These are phyloP conservation scores for Chlorodrepanis virens DNA, from an alignment of 2,113 vertebrate species.

Conservation along the genomic window DNA sequence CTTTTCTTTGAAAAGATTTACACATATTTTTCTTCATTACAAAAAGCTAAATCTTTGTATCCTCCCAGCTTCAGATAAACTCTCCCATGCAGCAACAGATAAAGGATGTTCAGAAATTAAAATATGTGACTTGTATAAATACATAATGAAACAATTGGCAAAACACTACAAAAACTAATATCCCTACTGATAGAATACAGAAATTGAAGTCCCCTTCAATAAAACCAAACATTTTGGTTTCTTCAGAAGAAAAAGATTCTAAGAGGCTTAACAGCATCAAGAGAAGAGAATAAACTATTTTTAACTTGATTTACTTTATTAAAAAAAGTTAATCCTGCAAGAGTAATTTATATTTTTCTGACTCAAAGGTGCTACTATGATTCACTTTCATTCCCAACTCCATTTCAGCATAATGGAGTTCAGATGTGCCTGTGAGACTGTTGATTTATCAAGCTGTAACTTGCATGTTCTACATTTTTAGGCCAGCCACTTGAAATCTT, in stretches of 20 bases:
- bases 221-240: conserved; percentile 23
- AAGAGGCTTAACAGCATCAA: conserved; percentile 28
- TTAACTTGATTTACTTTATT: conserved; percentile 29
- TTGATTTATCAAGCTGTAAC: neutral
- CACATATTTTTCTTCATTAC: conserved; percentile 25
- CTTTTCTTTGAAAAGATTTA: conserved; percentile 25
- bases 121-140: conserved; percentile 33
- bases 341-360: conserved; percentile 16
- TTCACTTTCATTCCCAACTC: neutral
- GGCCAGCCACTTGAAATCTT: neutral
- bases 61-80: conserved; percentile 1
- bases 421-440: neutral
- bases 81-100: neutral
- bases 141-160: conserved; percentile 40
- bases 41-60: neutral
- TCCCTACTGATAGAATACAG: neutral
- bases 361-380: conserved; percentile 5
- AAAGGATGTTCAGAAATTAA: conserved; percentile 39
- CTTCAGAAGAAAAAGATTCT: neutral
- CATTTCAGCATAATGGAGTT: neutral
- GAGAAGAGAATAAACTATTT: conserved; percentile 28
- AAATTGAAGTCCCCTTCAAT: neutral
- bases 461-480: neutral
- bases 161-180: conserved; percentile 20
- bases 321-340: conserved; percentile 19